Percentiles rank a stretch among this genome's conserved stretches.
Conservation (phyloP, 2,113 vertebrate genomes). For the Indri indri region DNA sequence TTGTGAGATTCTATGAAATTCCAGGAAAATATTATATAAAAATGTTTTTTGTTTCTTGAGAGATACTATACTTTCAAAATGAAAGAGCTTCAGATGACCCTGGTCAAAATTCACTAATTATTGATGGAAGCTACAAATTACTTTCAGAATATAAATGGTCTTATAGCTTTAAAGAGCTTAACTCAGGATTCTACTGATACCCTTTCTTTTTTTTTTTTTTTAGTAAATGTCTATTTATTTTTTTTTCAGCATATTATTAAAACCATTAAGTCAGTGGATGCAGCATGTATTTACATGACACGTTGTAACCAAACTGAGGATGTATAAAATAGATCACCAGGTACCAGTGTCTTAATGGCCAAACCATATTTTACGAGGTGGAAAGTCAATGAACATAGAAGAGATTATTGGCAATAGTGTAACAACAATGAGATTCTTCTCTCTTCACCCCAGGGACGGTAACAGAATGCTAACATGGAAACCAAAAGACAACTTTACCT, state of each 20-base stretch:
- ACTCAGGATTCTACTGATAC: background rate
- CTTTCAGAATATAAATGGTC: background rate
- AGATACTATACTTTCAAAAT: background rate
- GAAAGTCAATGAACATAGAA: constrained; percentile 23
- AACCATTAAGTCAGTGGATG: background rate
- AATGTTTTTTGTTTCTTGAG: background rate
- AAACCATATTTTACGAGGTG: constrained; percentile 38
- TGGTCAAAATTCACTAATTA: background rate
- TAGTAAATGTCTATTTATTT: too few species aligned
- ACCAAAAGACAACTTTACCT: constrained; percentile 28
- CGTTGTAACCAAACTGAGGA: background rate
- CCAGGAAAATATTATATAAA: background rate
- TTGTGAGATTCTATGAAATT: background rate
- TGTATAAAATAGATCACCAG: background rate
- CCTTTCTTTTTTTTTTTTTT: background rate
- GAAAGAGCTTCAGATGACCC: background rate
- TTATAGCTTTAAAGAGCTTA: background rate
- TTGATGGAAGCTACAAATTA: background rate
- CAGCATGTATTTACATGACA: background rate
- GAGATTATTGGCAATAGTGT: background rate
- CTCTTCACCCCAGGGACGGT: background rate
- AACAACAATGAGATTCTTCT: background rate
- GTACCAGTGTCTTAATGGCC: constrained; percentile 14
- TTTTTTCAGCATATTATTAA: background rate
- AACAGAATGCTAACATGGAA: constrained; percentile 17